Evolutionary conservation across 2,113 vertebrate species (phyloP), one percentile per base, ranked within the genome.

Genomic region (Eulemur macaco): DNA sequence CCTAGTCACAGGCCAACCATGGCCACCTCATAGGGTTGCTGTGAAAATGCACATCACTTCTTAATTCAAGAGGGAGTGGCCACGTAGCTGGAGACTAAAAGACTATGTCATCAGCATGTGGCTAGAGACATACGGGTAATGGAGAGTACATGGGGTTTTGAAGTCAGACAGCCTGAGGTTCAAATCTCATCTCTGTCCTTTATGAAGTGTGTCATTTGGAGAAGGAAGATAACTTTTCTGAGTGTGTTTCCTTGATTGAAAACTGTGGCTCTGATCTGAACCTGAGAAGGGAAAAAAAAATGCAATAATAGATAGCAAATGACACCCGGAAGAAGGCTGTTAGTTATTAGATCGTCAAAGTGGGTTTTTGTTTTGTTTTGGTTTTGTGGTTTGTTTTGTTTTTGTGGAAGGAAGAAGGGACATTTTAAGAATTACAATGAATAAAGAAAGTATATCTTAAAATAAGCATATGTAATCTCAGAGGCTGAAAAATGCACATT

Each of bases 31-130:
- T 9, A 66, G n/a, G 47, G 13, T 3, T 66, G 68, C 18, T 68
- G 39, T 54, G 6, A 20, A 90, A 52, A 13, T 80, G 25, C 34
- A 47, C 6, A 11, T 66, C 37, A 56, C 37, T 45, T 69, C 39
- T 37, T 81, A 27, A 52, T 37, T 80, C 52, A 31, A 54, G 52
- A 68, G 66, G 34, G 29, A 14, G 25, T 52, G 17, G 60, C 4
- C 37, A 31, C 1, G 3, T 6, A 66, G 13, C 25, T 39, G 81
- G 27, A n/a, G 12, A 20, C n/a, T 3, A 34, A 81, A 77, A 68
- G 5, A 29, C 34, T 2, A 0, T 10, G 7, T 4, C 31, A 14
- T 29, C 23, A 1, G 45, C 20, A 8, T 1, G 2, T n/a, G 14
- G 18, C 23, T 5, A 84, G 45, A 90, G 50, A 74, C 17, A 37